Percentiles rank a stretch among this genome's conserved stretches.
These are phyloP conservation scores for Prosapia bicincta DNA, from an alignment of 2,888 invertebrate genomes.

Conservation along the genomic window DNA sequence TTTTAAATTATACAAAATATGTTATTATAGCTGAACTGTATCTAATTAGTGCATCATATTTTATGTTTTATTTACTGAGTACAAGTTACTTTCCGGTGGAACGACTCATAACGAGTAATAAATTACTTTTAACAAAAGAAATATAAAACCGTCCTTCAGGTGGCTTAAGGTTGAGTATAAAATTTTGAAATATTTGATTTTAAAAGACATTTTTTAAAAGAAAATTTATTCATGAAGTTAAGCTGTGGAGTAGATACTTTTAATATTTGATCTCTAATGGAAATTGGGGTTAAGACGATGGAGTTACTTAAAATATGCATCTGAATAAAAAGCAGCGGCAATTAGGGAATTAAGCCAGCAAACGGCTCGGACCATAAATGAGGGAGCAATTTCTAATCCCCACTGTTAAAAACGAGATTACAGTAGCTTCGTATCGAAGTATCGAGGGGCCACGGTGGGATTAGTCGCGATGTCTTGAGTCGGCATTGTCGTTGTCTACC, in stretches of 20 bases:
- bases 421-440: slow-evolving; percentile 12
- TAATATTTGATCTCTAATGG: slow-evolving; percentile 27
- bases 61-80: no score
- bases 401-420: slow-evolving; percentile 32
- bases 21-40: no score
- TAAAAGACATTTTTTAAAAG: background rate
- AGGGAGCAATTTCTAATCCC: slow-evolving; percentile 29
- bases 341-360: slow-evolving; percentile 22
- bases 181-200: no score
- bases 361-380: slow-evolving; percentile 28
- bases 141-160: no score
- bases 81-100: no score
- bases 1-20: no score
- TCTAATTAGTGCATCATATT: no score
- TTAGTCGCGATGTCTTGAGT: slow-evolving; percentile 15
- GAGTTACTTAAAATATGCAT: slow-evolving; percentile 29
- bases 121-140: no score
- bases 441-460: slow-evolving; percentile 18
- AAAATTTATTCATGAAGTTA: background rate
- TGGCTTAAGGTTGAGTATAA: no score
- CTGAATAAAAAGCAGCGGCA: slow-evolving; percentile 29
- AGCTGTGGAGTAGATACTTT: slow-evolving; percentile 1
- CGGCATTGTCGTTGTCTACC: background rate
- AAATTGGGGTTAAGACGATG: slow-evolving; percentile 24
- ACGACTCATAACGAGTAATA: no score